These are phyloP conservation scores for Clunio marinus DNA, from an alignment of 2,888 invertebrate species.

Conservation along the genomic window DNA sequence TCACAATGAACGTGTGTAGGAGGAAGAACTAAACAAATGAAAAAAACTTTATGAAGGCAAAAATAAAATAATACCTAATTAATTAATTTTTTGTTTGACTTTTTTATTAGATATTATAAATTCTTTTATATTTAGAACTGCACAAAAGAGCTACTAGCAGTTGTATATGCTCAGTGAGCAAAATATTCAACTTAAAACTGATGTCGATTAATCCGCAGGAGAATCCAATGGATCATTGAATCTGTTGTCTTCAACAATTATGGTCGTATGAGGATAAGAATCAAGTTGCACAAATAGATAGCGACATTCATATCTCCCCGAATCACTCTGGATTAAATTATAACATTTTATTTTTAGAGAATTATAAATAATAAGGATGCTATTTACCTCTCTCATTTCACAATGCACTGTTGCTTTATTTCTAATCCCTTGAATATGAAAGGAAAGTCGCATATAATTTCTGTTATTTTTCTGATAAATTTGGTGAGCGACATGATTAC, in stretches of 20 bases:
- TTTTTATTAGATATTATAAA: neutral
- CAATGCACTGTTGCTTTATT: conserved; percentile 79
- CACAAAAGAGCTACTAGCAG: neutral
- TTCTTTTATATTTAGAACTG: neutral
- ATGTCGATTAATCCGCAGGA: conserved; percentile 37
- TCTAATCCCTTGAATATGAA: conserved; percentile 79
- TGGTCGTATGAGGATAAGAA: conserved; percentile 67
- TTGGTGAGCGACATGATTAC: conserved; percentile 78
- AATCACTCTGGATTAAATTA: conserved; percentile 60
- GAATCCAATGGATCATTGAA: conserved; percentile 46
- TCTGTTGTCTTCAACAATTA: conserved; percentile 75
- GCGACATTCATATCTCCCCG: conserved; percentile 72
- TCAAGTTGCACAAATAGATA: conserved; percentile 81
- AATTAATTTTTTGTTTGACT: conserved; percentile 4
- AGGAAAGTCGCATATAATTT: conserved; percentile 81
- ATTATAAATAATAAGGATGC: conserved; percentile 20
- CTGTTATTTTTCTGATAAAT: conserved; percentile 68
- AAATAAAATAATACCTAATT: conserved; percentile 5
- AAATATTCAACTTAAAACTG: neutral
- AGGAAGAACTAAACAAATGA: too few relatives aligned
- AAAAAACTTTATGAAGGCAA: neutral
- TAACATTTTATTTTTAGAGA: conserved; percentile 1
- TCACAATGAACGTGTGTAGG: too few relatives aligned
- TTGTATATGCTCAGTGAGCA: neutral
- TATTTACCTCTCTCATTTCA: conserved; percentile 76